Evolutionary conservation across 2,888 invertebrate genomes (phyloP), one percentile per base, ranked within the genome.

Genomic region (Orchesellides sinensis): DNA sequence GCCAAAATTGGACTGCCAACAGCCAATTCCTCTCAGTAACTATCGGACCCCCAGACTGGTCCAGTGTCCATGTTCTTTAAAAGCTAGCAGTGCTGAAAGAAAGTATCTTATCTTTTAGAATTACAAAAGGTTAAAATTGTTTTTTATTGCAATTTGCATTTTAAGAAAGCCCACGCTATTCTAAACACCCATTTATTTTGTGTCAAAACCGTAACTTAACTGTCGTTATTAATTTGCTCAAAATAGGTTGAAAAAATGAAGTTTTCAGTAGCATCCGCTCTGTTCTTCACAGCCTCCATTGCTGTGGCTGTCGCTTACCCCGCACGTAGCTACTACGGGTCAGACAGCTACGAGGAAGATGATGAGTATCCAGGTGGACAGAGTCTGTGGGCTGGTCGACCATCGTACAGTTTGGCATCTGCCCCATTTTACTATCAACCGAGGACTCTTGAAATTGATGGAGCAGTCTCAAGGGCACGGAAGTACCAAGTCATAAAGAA

Each of bases 221-320:
- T n/a, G n/a, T n/a, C n/a, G n/a, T n/a, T 5, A 40, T 40, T 40
- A 8, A n/a, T n/a, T n/a, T n/a, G n/a, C n/a, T 32, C 32, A 32
- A 32, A 29, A 5, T 63, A 8, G 29, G 12, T 32, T 23, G 2
- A 10, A 25, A 75, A 10, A 21, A 78, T 78, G 77, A 68, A 40
- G 77, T 69, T 27, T 14, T 23, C 68, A 35, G 54, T 35, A 2
- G 23, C 56, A 3, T 45, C 69, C 47, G 77, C 77, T n/a, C 4
- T 78, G 12, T 69, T 78, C 21, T 69, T 78, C 32, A 69, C 77
- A 25, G 77, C 77, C 21, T 69, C 77, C 1, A 78, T 78, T 12
- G 77, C 77, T 10, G 29, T 61, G 8, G 77, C 77, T 2, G 29
- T 78, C 23, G 68, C 77, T 4, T 49, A 35, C 19, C 77, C 77